Evolutionary conservation across 1,140 invertebrate genomes (phyloP).

Genomic region (Brachystomella parvula): DNA sequence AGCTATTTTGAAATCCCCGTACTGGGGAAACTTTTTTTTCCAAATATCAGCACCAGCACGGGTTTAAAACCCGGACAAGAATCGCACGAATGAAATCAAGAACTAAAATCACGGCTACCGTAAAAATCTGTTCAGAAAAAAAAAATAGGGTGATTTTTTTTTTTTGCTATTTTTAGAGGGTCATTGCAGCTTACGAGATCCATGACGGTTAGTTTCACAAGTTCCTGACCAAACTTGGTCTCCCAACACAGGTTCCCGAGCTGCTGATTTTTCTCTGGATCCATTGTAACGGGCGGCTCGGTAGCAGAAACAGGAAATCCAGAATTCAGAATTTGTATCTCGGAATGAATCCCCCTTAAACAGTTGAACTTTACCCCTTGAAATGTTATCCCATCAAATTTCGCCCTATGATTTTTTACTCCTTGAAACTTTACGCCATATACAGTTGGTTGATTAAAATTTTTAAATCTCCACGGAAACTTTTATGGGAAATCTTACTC

Average conservation of each 20-base stretch:
- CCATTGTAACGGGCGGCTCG: conserved; percentile 38
- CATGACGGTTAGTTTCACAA: conserved; percentile 90
- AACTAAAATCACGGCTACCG: conserved; percentile 66
- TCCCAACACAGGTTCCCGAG: conserved; percentile 86
- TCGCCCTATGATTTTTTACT: no score
- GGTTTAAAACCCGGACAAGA: conserved; percentile 84
- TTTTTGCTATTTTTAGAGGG: neutral
- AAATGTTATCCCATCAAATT: no score
- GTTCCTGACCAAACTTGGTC: conserved; percentile 94
- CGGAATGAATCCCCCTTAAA: no score
- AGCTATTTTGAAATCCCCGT: conserved; percentile 96
- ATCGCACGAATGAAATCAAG: conserved; percentile 87
- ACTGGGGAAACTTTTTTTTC: conserved; percentile 91
- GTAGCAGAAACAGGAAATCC: conserved; percentile 21
- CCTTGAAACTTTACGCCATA: no score
- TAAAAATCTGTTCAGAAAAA: conserved; percentile 56
- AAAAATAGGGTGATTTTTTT: neutral
- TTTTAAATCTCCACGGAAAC: no score
- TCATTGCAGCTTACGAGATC: conserved; percentile 65
- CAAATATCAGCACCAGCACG: conserved; percentile 94
- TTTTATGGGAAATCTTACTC: no score
- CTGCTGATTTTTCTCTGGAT: conserved; percentile 48
- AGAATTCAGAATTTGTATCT: no score
- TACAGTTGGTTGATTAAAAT: no score
- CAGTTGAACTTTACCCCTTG: no score